Evolutionary conservation across 2,797 vertebrate species (phyloP).

Genomic region (Peromyscus nudipes): DNA sequence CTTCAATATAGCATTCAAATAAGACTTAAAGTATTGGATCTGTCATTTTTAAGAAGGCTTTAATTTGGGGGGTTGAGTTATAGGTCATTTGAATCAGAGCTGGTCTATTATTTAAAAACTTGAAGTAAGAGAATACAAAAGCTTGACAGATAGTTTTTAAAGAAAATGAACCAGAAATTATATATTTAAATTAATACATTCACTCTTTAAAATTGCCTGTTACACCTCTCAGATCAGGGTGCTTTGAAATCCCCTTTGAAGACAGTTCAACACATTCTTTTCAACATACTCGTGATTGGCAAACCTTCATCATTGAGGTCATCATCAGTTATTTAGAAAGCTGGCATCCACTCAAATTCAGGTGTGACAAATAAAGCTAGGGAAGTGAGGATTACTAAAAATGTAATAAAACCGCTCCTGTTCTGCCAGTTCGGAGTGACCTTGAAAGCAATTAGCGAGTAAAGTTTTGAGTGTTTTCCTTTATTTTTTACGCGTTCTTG

Average conservation of each 20-base stretch:
- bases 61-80: background rate
- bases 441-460: background rate
- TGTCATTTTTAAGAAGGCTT: background rate
- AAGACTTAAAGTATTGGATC: background rate
- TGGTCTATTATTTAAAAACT: conserved; percentile 22
- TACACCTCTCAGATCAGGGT: background rate
- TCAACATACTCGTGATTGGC: background rate
- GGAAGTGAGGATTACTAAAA: background rate
- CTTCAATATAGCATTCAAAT: conserved; percentile 15
- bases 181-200: background rate
- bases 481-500: background rate
- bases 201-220: background rate
- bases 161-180: conserved; percentile 26
- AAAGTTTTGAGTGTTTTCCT: background rate
- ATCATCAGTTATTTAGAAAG: background rate
- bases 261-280: conserved; percentile 25
- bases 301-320: background rate
- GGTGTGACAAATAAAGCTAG: background rate
- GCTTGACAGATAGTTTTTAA: background rate
- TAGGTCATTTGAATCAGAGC: background rate
- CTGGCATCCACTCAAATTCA: background rate
- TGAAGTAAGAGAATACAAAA: background rate
- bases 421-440: background rate
- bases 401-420: background rate
- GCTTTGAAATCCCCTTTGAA: conserved; percentile 31